Conservation (phyloP, 2,888 invertebrate genomes). For the Drosophila rubida region DNA sequence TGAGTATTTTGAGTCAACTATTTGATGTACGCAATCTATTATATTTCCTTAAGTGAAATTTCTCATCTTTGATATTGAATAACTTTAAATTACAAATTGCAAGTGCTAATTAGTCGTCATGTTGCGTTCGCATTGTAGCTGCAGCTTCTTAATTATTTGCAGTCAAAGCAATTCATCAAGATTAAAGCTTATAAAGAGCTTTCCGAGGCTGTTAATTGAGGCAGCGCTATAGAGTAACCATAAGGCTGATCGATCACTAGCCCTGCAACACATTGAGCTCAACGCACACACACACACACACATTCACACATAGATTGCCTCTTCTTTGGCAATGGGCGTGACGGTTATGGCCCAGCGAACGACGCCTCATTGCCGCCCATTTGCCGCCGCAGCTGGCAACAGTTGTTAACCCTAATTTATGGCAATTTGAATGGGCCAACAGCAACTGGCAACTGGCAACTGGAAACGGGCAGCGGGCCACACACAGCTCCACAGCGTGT, state of each 20-base stretch:
- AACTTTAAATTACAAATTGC: not conserved
- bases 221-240: slow-evolving; percentile 6
- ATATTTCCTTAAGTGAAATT: no score
- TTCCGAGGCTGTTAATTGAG: slow-evolving; percentile 11
- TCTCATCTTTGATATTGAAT: no score
- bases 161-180: slow-evolving; percentile 8
- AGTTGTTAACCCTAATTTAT: slow-evolving; percentile 75
- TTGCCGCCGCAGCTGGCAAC: slow-evolving; percentile 53
- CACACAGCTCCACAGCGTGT: not conserved
- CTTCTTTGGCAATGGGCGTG: slow-evolving; percentile 15
- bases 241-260: slow-evolving; percentile 23
- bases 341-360: slow-evolving; percentile 7
- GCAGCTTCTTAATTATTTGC: not conserved
- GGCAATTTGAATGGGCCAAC: slow-evolving; percentile 70
- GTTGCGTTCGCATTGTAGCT: not conserved
- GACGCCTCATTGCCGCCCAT: slow-evolving; percentile 13
- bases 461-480: no score
- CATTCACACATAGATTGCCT: slow-evolving; percentile 3
- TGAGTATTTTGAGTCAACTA: no score
- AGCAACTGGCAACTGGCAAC: slow-evolving; percentile 45
- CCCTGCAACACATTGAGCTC: not conserved
- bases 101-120: not conserved
- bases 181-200: not conserved
- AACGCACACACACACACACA: slow-evolving; percentile 6
- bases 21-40: no score